Percentiles rank a stretch among this genome's conserved stretches.
These are phyloP conservation scores for Caenorhabditis remanei DNA, from an alignment of 1,140 invertebrate genomes.

Conservation along the genomic window DNA sequence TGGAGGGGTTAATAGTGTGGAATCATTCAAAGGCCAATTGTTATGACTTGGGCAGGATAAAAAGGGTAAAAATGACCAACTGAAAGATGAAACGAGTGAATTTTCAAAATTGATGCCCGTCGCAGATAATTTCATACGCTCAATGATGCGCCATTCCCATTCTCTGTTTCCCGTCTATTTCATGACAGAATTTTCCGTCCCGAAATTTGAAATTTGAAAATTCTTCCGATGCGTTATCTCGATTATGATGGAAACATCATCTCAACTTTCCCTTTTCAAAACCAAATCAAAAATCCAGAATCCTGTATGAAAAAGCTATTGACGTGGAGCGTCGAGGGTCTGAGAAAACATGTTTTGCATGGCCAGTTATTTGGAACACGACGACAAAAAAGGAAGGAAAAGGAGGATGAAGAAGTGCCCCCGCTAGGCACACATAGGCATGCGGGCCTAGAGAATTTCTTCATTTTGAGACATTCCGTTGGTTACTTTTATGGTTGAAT, in stretches of 20 bases:
- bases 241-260: background rate
- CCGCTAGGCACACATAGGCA: constrained; percentile 42
- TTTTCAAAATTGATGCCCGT: constrained; percentile 5
- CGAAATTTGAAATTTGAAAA: constrained; percentile 8
- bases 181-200: background rate
- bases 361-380: constrained; percentile 50
- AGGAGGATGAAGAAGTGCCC: constrained; percentile 49
- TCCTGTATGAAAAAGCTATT: constrained; percentile 13
- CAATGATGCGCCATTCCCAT: constrained; percentile 26
- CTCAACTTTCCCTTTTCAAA: background rate
- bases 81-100: background rate
- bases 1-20: background rate
- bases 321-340: background rate
- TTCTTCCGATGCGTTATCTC: constrained; percentile 6
- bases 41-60: background rate
- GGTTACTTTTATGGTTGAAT: background rate
- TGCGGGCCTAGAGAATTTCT: background rate
- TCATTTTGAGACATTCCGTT: constrained; percentile 7
- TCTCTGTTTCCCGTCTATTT: background rate
- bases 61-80: background rate
- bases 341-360: constrained; percentile 50
- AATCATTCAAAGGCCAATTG: background rate
- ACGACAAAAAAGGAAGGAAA: constrained; percentile 5
- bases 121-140: constrained; percentile 48
- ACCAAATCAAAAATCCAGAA: constrained; percentile 11